Evolutionary conservation across 2,113 vertebrate species (phyloP).

Genomic region (Gambusia affinis): DNA sequence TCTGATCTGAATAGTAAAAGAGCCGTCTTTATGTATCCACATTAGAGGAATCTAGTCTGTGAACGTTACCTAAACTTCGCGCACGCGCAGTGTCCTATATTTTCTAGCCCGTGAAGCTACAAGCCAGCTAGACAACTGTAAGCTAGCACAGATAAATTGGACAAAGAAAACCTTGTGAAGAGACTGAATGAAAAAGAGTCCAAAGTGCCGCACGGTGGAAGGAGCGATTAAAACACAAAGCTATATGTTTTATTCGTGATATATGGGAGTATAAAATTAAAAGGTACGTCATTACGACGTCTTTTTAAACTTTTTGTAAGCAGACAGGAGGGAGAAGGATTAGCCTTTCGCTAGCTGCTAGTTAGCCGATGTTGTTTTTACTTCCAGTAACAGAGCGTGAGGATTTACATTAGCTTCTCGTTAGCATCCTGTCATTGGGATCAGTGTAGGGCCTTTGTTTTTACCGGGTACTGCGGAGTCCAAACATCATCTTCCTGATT

Average conservation of each 20-base stretch:
- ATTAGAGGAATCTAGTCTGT: not conserved
- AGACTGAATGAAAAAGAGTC: constrained; percentile 65
- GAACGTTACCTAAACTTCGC: constrained; percentile 37
- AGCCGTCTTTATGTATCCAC: not conserved
- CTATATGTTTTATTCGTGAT: constrained; percentile 57
- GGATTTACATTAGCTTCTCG: constrained; percentile 54
- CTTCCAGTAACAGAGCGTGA: constrained; percentile 48
- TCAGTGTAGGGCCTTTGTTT: constrained; percentile 66
- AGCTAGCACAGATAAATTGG: constrained; percentile 74
- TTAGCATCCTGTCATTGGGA: constrained; percentile 61
- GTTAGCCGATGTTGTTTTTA: constrained; percentile 69
- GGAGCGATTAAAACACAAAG: constrained; percentile 65
- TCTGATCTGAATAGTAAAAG: not conserved
- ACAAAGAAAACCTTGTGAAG: constrained; percentile 75
- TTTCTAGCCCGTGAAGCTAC: constrained; percentile 57
- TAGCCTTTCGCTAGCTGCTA: constrained; percentile 68
- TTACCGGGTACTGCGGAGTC: constrained; percentile 27
- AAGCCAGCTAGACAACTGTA: constrained; percentile 68
- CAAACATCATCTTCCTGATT: constrained; percentile 13
- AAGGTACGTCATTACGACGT: constrained; percentile 73
- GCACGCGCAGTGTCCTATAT: constrained; percentile 59
- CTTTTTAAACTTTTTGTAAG: constrained; percentile 77
- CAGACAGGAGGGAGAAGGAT: constrained; percentile 61
- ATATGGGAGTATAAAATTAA: constrained; percentile 75
- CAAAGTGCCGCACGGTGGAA: constrained; percentile 61